Evolutionary conservation across 2,113 vertebrate species (phyloP), one percentile per base, ranked within the genome.

Genomic region (Chinchilla lanigera): DNA sequence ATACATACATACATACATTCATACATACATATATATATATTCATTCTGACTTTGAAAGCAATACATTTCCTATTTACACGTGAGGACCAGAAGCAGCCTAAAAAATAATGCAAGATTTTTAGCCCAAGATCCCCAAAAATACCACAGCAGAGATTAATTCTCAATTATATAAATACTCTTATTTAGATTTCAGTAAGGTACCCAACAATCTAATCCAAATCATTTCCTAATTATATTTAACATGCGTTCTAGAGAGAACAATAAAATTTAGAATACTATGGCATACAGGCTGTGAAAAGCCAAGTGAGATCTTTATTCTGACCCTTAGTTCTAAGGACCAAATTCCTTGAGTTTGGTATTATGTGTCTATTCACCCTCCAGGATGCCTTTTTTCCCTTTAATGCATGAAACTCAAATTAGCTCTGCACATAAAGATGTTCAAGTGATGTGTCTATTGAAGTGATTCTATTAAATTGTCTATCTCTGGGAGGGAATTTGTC

Each of bases 1-100:
- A 50, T 9, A 50, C 47, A 50, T 9, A 50, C 47, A 50, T 9
- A 50, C 47, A 50, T 9, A 50, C 47, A 50, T 54, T 8, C 47
- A 50, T 9, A 50, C 47, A 50, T 9, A 50, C 47, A 50, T 9
- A 50, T 9, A 50, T 9, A 50, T 9, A 50, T 30, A 63, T 63
- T 63, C 30, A 33, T 65, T 5, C 65, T 85, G 63, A 86, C 61
- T 96, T 88, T 90, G 41, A 65, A 97, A 98, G 38, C n/a, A 69
- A 90, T 80, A 61, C 65, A 86, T 87, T 81, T 75, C 89, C 35
- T 93, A 54, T 96, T 94, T 95, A 9, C n/a, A 83, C 87, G 5
- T 92, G 81, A 90, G 91, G 61, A 85, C 5, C 52, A 95, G n/a
- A 89, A 67, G 87, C 77, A 97, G 19, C 33, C 30, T 77, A 78